Base-by-base conservation (phyloP, 2,113 vertebrate species). In the Lipophrys pholis region DNA sequence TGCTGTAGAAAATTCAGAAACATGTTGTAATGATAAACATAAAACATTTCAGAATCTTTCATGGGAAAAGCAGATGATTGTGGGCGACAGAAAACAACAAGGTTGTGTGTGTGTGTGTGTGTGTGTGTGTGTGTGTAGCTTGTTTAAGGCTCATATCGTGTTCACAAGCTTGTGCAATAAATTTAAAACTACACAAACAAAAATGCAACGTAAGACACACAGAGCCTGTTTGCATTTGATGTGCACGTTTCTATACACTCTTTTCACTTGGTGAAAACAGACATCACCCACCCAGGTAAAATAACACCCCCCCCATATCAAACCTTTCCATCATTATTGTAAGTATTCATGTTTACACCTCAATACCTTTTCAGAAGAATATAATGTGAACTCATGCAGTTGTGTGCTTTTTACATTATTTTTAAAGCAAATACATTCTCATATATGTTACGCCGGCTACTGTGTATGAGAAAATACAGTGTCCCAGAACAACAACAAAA, bases 181-280 rank as follows among this genome's bases (percentile, higher is more conserved):
- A 48, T 48, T 6, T 48, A 2, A 3, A 48, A n/a, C 15, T 15
- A 48, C 14, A 15, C 1, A 5, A 15, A 48, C 45, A 7, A 48
- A 6, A 7, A n/a, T 48, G 45, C 6, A 15, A 48, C 8, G 14
- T 15, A 48, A 48, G 12, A n/a, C 45, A 42, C 21, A 30, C 4
- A 4, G 21, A 30, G n/a, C 21, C 21, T 30, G 21, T 30, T 30
- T 30, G 21, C 21, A 30, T 30, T 30, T 30, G 21, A 30, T 30
- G 21, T 30, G 21, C 4, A 30, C 4, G 21, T 30, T 30, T 30
- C 21, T 30, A 30, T 51, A 17, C 15, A 17, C 48, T 9, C 7
- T 16, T 51, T 66, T 7, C 48, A 69, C 7, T 63, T 7, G 10
- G 57, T 35, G 64, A 35, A 58, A 65, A 40, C 7, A 12, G 7